A percentile compares a stretch with the other conserved stretches of the same genome.
These are phyloP conservation scores for Micrastur ruficollis DNA, from an alignment of 2,797 vertebrate species.

Conservation along the genomic window DNA sequence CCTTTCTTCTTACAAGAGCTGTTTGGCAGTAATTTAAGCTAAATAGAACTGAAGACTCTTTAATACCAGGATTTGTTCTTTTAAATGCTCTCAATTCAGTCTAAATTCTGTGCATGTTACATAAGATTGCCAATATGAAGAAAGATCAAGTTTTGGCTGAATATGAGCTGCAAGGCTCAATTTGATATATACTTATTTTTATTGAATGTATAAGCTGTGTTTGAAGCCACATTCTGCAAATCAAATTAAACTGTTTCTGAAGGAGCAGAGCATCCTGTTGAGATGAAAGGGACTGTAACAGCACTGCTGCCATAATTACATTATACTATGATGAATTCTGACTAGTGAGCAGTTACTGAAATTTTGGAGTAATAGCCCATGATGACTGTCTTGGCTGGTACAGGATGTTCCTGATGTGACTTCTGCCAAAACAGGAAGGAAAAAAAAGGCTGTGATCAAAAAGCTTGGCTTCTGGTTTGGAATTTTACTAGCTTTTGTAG, in stretches of 20 bases:
- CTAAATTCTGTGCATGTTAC: not conserved
- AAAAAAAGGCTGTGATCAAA: constrained; percentile 25
- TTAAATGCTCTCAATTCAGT: not conserved
- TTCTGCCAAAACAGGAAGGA: constrained; percentile 55
- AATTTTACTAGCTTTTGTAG: constrained; percentile 43
- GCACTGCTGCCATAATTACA: not conserved
- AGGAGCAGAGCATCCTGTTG: not conserved
- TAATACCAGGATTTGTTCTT: too few species aligned
- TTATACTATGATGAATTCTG: not conserved
- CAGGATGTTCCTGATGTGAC: constrained; percentile 42
- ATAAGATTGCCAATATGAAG: not conserved
- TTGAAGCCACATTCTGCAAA: not conserved
- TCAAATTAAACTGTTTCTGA: not conserved
- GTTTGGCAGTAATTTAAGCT: not conserved
- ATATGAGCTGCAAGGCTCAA: not conserved
- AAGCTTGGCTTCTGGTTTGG: constrained; percentile 43
- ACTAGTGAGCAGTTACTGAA: not conserved
- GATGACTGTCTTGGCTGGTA: not conserved
- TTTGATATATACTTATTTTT: not conserved
- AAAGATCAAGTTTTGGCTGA: not conserved
- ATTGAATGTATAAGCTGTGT: not conserved
- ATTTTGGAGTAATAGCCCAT: constrained; percentile 11
- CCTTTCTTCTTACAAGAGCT: not conserved
- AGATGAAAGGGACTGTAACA: not conserved
- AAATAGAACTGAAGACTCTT: not conserved